phyloP scores from a whole-genome alignment of 2,888 invertebrate species.

The Orgyia antiqua region DNA sequence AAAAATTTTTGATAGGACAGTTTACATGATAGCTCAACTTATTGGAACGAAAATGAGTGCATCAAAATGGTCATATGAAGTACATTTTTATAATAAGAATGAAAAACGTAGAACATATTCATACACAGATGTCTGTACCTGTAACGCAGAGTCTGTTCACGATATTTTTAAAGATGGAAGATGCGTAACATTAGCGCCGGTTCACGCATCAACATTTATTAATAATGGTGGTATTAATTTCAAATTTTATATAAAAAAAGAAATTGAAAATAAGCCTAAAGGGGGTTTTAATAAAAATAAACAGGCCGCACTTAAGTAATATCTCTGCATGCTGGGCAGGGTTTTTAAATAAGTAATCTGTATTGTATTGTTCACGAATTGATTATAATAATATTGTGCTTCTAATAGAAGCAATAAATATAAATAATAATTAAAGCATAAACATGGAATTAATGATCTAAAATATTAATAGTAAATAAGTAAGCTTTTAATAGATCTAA shows the following conservation, averaged over 20 bases:
- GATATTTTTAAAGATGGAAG: slow-evolving; percentile 31
- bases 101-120: slow-evolving; percentile 44
- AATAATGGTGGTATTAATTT: slow-evolving; percentile 12
- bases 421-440: too few species aligned
- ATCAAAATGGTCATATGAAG: slow-evolving; percentile 52
- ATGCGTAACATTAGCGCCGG: slow-evolving; percentile 38
- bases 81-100: slow-evolving; percentile 54
- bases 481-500: too few species aligned
- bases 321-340: too few species aligned
- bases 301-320: not conserved
- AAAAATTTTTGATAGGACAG: slow-evolving; percentile 31
- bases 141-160: slow-evolving; percentile 23
- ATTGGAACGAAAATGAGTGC: slow-evolving; percentile 48
- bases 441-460: too few species aligned
- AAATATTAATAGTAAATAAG: too few species aligned
- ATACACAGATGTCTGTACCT: slow-evolving; percentile 36
- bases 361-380: too few species aligned
- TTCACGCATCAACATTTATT: slow-evolving; percentile 17
- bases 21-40: slow-evolving; percentile 46
- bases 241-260: slow-evolving; percentile 20
- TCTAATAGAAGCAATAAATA: too few species aligned
- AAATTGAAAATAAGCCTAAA: not conserved
- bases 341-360: too few species aligned
- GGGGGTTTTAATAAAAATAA: slow-evolving; percentile 4
- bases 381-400: too few species aligned